Evolutionary conservation across 2,888 invertebrate genomes (phyloP).

Genomic region (Hirtodrosophila histrioides): DNA sequence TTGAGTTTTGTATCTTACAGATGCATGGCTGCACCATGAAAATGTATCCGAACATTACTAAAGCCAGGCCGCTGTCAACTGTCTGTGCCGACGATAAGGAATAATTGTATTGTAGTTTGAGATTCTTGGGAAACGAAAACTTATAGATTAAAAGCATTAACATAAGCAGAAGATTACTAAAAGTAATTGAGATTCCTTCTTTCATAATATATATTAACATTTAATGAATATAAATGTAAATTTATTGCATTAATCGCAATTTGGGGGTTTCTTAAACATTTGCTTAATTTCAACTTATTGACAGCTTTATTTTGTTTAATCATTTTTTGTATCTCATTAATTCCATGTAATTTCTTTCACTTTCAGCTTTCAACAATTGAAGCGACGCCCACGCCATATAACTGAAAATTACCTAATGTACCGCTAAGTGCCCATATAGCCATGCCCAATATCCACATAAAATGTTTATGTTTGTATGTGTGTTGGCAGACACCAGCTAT

Average conservation of each 20-base stretch:
- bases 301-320: conserved; percentile 9
- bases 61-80: too few species aligned
- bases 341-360: conserved; percentile 34
- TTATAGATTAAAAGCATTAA: background rate
- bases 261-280: too few species aligned
- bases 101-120: conserved; percentile 1
- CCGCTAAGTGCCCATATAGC: conserved; percentile 32
- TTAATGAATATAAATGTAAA: too few species aligned
- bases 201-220: too few species aligned
- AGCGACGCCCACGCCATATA: conserved; percentile 49
- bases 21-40: conserved; percentile 16
- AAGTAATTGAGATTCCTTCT: too few species aligned
- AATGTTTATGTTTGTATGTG: background rate
- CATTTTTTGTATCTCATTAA: conserved; percentile 16
- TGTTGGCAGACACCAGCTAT: conserved; percentile 22
- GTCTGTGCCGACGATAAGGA: conserved; percentile 2
- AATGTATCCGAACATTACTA: too few species aligned
- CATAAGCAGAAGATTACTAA: too few species aligned
- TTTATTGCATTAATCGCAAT: too few species aligned
- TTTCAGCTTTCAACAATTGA: conserved; percentile 29
- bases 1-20: conserved; percentile 48
- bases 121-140: conserved; percentile 6
- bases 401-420: conserved; percentile 49
- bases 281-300: background rate
- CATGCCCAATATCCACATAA: conserved; percentile 38